phyloP scores from a whole-genome alignment of 1,140 invertebrate genomes.

The Drosophila lacertosa region DNA sequence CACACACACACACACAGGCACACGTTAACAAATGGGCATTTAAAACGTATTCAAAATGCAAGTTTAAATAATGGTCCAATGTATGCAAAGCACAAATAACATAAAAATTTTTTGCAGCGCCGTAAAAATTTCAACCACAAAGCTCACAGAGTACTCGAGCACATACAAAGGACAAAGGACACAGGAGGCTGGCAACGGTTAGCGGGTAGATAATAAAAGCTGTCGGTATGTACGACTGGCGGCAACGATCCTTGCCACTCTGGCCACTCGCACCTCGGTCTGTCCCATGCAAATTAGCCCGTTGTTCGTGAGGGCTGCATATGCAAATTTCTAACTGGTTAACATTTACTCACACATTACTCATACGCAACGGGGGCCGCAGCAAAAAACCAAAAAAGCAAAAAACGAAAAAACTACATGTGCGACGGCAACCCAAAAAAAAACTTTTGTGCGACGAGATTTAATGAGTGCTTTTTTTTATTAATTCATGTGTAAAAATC shows the following conservation, averaged over 20 bases:
- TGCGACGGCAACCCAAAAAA: slow-evolving; percentile 11
- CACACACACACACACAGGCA: not conserved
- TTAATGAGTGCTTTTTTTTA: slow-evolving; percentile 66
- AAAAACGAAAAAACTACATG: slow-evolving; percentile 21
- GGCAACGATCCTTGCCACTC: slow-evolving; percentile 10
- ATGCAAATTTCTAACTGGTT: slow-evolving; percentile 72
- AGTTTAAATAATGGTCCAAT: slow-evolving; percentile 75
- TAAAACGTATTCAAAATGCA: slow-evolving; percentile 77
- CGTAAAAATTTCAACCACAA: slow-evolving; percentile 68
- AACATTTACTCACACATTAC: slow-evolving; percentile 55
- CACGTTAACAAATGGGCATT: slow-evolving; percentile 54
- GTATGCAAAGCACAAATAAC: slow-evolving; percentile 75
- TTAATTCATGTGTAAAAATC: slow-evolving; percentile 77
- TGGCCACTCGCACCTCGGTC: slow-evolving; percentile 10
- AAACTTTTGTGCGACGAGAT: slow-evolving; percentile 25
- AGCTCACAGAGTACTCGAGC: slow-evolving; percentile 26
- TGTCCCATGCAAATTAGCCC: slow-evolving; percentile 71
- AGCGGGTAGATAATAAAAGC: slow-evolving; percentile 19
- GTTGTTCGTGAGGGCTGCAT: slow-evolving; percentile 16
- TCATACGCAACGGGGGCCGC: slow-evolving; percentile 48
- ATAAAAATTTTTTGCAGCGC: slow-evolving; percentile 46
- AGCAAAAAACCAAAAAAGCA: slow-evolving; percentile 30
- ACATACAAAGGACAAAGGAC: slow-evolving; percentile 21
- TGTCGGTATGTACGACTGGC: slow-evolving; percentile 6
- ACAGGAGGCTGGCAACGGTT: not conserved